Evolutionary conservation across 1,140 invertebrate species (phyloP).

Genomic region (Episyrphus balteatus): DNA sequence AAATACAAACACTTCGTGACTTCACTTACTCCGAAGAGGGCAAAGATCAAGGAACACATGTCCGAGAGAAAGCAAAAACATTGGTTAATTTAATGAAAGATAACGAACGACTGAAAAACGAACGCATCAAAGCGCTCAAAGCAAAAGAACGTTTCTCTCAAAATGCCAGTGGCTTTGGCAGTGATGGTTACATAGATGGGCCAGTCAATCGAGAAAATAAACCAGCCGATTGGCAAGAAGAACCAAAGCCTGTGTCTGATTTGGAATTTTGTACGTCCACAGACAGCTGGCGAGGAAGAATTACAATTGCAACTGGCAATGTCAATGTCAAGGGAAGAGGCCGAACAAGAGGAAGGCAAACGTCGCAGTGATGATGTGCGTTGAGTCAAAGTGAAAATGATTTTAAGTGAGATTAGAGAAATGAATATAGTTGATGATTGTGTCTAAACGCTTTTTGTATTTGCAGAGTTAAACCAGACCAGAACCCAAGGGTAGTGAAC

Average conservation of each 20-base stretch:
- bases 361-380: conserved; percentile 86
- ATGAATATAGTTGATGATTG: neutral
- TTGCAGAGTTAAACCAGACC: conserved; percentile 13
- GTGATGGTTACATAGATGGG: conserved; percentile 57
- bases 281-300: conserved; percentile 95
- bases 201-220: conserved; percentile 37
- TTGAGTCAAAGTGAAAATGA: conserved; percentile 86
- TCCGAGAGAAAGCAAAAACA: conserved; percentile 97
- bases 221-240: conserved; percentile 30
- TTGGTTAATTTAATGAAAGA: conserved; percentile 90
- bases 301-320: conserved; percentile 94
- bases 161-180: conserved; percentile 71
- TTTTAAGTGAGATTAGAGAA: conserved; percentile 51
- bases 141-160: conserved; percentile 93
- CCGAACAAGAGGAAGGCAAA: conserved; percentile 90
- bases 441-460: neutral
- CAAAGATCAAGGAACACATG: conserved; percentile 91
- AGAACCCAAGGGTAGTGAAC: conserved; percentile 15
- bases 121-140: conserved; percentile 88
- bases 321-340: conserved; percentile 97
- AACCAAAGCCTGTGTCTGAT: conserved; percentile 47
- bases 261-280: conserved; percentile 86
- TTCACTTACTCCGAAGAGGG: conserved; percentile 98
- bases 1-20: conserved; percentile 95
- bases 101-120: conserved; percentile 91